Conservation (phyloP, 2,888 invertebrate species). For the Dione vanillae region DNA sequence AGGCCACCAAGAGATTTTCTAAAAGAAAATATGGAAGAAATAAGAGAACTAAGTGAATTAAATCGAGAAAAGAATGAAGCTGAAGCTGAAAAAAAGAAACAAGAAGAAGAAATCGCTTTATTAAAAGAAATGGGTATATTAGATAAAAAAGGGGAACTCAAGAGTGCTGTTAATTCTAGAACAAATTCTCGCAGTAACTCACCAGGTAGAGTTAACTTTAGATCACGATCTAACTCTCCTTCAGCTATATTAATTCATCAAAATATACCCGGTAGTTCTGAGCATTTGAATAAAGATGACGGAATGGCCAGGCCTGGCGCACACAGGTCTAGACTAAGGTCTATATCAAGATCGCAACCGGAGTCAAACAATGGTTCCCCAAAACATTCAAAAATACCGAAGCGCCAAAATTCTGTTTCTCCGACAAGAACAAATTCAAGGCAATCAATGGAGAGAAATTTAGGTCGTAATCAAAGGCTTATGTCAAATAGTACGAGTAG, state of each 20-base stretch:
- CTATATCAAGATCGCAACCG: constrained; percentile 74
- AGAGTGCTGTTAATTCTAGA: constrained; percentile 61
- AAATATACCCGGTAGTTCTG: constrained; percentile 61
- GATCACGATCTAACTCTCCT: constrained; percentile 78
- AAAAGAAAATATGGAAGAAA: constrained; percentile 78
- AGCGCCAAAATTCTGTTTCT: constrained; percentile 76
- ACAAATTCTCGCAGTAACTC: constrained; percentile 73
- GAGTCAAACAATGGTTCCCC: constrained; percentile 79
- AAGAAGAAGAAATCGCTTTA: constrained; percentile 77
- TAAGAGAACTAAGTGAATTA: constrained; percentile 76
- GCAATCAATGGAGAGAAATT: constrained; percentile 60
- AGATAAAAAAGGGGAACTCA: constrained; percentile 64
- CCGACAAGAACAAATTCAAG: constrained; percentile 64
- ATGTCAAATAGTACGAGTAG: constrained; percentile 81
- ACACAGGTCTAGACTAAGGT: constrained; percentile 68
- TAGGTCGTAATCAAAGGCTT: constrained; percentile 69
- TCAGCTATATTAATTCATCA: constrained; percentile 68
- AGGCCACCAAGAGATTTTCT: constrained; percentile 77
- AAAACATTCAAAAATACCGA: constrained; percentile 79
- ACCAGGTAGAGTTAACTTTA: constrained; percentile 68
- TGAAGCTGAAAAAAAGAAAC: constrained; percentile 70
- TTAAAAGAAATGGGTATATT: constrained; percentile 78
- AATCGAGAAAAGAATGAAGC: constrained; percentile 80
- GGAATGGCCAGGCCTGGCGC: constrained; percentile 61
- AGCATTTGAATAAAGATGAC: constrained; percentile 63